Conservation (phyloP, 2,888 invertebrate genomes). For the Drosophila eohydei region DNA sequence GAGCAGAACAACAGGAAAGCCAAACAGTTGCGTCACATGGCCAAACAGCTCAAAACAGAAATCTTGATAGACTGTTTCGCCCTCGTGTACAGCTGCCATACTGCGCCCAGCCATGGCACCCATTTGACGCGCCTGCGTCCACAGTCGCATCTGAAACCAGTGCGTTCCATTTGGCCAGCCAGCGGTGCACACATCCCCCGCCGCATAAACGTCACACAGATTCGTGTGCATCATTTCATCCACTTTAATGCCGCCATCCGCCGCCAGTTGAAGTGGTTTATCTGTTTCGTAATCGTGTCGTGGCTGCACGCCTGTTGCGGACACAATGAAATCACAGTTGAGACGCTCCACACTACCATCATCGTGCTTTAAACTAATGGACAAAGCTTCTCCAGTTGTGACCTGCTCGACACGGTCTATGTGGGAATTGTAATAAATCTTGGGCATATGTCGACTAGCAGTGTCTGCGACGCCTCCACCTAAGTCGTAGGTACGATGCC, state of each 20-base stretch:
- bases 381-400: slow-evolving; percentile 87
- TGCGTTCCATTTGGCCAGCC: slow-evolving; percentile 91
- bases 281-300: slow-evolving; percentile 87
- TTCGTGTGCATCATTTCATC: slow-evolving; percentile 94
- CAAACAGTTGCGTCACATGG: slow-evolving; percentile 97
- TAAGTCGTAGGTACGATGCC: slow-evolving; percentile 91
- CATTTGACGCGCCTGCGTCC: slow-evolving; percentile 99
- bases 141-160: slow-evolving; percentile 98
- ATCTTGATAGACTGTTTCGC: slow-evolving; percentile 91
- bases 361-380: slow-evolving; percentile 87
- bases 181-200: slow-evolving; percentile 97
- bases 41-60: slow-evolving; percentile 99
- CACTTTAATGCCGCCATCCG: slow-evolving; percentile 94
- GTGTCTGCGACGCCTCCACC: slow-evolving; percentile 50
- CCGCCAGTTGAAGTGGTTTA: slow-evolving; percentile 85
- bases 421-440: slow-evolving; percentile 88
- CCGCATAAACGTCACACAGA: slow-evolving; percentile 92
- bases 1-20: slow-evolving; percentile 95
- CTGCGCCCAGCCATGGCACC: slow-evolving; percentile 96
- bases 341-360: slow-evolving; percentile 87
- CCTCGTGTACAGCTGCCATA: slow-evolving; percentile 88
- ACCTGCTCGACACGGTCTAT: slow-evolving; percentile 73
- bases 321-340: slow-evolving; percentile 95
- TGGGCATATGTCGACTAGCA: slow-evolving; percentile 72
- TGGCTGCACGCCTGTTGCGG: slow-evolving; percentile 96